These are phyloP conservation scores for Sipha flava DNA, from an alignment of 1,140 invertebrate genomes.

Conservation along the genomic window DNA sequence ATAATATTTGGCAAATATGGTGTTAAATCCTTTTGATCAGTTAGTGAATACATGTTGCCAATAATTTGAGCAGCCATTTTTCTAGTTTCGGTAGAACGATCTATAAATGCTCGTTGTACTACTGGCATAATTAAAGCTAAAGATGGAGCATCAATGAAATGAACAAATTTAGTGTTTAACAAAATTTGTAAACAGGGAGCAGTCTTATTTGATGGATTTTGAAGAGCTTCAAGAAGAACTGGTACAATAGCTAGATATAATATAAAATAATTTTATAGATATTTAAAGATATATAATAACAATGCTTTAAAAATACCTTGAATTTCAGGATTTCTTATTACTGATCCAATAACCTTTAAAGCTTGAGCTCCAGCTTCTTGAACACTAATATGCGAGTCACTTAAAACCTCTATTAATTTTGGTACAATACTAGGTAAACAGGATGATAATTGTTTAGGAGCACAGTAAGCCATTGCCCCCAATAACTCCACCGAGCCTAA, in stretches of 20 bases:
- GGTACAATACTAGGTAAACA: slow-evolving; percentile 97
- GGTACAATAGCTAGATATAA: slow-evolving; percentile 69
- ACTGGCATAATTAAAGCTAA: slow-evolving; percentile 98
- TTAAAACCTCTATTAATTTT: slow-evolving; percentile 93
- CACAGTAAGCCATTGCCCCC: slow-evolving; percentile 96
- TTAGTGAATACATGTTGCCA: slow-evolving; percentile 98
- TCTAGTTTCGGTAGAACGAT: slow-evolving; percentile 91
- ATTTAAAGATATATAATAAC: background rate
- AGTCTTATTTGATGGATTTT: slow-evolving; percentile 95
- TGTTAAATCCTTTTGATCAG: slow-evolving; percentile 95
- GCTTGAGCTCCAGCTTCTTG: slow-evolving; percentile 93
- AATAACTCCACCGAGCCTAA: slow-evolving; percentile 88
- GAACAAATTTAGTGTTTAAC: slow-evolving; percentile 95
- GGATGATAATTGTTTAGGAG: slow-evolving; percentile 94
- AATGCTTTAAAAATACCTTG: slow-evolving; percentile 55
- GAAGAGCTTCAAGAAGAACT: slow-evolving; percentile 80
- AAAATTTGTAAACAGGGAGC: slow-evolving; percentile 83
- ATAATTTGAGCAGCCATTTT: slow-evolving; percentile 99
- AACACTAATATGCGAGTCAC: slow-evolving; percentile 97
- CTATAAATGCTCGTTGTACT: slow-evolving; percentile 92
- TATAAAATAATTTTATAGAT: background rate
- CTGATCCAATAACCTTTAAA: slow-evolving; percentile 91
- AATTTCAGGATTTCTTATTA: slow-evolving; percentile 98
- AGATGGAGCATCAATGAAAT: slow-evolving; percentile 98
- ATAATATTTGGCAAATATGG: slow-evolving; percentile 96